These are phyloP conservation scores for Epinotia demarniana DNA, from an alignment of 2,888 invertebrate genomes.

Conservation along the genomic window DNA sequence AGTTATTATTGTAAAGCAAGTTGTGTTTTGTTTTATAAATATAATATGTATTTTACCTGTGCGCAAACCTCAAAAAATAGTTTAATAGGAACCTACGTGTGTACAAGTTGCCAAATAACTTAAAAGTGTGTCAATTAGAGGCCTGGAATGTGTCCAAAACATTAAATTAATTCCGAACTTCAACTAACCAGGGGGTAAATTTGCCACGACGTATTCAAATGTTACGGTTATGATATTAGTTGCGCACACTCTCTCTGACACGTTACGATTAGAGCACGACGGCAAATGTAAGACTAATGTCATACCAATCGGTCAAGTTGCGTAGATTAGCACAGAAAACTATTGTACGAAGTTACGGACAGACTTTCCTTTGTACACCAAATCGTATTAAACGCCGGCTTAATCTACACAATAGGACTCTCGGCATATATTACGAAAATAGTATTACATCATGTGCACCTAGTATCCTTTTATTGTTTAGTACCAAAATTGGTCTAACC, in stretches of 20 bases:
- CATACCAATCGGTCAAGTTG: neutral
- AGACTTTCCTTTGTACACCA: neutral
- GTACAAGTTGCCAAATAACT: neutral
- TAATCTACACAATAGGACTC: neutral
- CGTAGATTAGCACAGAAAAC: neutral
- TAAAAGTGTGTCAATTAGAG: slow-evolving; percentile 6
- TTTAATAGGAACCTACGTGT: neutral
- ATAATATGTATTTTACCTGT: too few relatives aligned
- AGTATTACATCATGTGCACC: neutral
- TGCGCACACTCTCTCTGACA: neutral
- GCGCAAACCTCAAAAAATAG: too few relatives aligned
- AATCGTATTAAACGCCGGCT: slow-evolving; percentile 1
- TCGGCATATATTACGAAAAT: neutral
- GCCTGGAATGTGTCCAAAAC: slow-evolving; percentile 23
- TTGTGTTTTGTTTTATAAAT: too few relatives aligned
- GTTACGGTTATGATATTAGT: neutral
- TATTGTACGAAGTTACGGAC: neutral
- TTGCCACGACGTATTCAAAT: neutral
- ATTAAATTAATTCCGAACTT: slow-evolving; percentile 6
- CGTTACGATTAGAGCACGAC: too few relatives aligned
- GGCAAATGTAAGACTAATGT: neutral
- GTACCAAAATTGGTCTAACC: too few relatives aligned
- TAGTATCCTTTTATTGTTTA: neutral
- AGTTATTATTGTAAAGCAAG: too few relatives aligned
- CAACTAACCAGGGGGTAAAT: neutral